phyloP scores from a whole-genome alignment of 1,140 invertebrate genomes.

The Colletes gigas region DNA sequence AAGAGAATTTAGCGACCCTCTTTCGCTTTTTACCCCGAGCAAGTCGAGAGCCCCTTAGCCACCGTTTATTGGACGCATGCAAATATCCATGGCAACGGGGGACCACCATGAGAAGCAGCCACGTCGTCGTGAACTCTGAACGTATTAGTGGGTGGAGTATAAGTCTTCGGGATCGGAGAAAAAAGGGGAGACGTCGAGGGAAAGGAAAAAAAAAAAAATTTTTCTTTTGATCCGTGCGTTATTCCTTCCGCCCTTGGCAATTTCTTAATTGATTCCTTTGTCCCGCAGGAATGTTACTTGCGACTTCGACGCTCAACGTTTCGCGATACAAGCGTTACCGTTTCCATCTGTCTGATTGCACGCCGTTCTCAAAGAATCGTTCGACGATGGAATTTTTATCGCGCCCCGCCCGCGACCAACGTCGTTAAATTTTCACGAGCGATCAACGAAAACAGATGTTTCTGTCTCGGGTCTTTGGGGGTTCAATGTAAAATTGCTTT shows the following conservation, averaged over 20 bases:
- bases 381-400: no score
- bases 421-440: no score
- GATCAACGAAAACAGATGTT: no score
- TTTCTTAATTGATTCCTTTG: slow-evolving; percentile 63
- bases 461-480: no score
- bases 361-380: no score
- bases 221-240: slow-evolving; percentile 59
- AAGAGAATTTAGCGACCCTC: slow-evolving; percentile 75
- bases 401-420: no score
- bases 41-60: slow-evolving; percentile 80
- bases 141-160: slow-evolving; percentile 36
- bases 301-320: no score
- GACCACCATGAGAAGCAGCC: slow-evolving; percentile 57
- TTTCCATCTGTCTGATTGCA: no score
- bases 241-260: slow-evolving; percentile 40
- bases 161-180: slow-evolving; percentile 21
- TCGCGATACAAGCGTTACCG: no score
- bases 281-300: neutral
- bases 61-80: slow-evolving; percentile 82
- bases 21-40: slow-evolving; percentile 79
- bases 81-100: slow-evolving; percentile 82
- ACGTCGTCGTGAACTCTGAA: slow-evolving; percentile 41
- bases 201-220: slow-evolving; percentile 15
- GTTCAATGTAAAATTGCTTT: no score
- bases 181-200: slow-evolving; percentile 16